phyloP scores from a whole-genome alignment of 2,888 invertebrate genomes.

The Callyntrura sp. region DNA sequence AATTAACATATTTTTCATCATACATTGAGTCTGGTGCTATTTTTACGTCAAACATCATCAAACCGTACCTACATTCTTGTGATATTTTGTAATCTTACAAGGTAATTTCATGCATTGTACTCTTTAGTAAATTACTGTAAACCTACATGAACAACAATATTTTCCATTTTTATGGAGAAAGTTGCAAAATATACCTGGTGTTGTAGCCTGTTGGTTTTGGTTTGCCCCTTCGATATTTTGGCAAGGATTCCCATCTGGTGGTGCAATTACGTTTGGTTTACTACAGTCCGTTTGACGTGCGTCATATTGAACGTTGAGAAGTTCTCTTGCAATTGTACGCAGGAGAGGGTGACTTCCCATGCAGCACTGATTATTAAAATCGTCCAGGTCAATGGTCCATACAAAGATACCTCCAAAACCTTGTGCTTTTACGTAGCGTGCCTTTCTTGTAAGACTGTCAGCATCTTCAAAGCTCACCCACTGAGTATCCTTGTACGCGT shows the following conservation, averaged over 20 bases:
- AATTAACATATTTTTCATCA: constrained; percentile 33
- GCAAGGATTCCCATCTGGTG: constrained; percentile 8
- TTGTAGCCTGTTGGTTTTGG: constrained; percentile 85
- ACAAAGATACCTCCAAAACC: constrained; percentile 93
- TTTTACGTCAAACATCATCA: too few species aligned
- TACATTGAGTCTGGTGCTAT: too few species aligned
- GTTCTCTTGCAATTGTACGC: constrained; percentile 91
- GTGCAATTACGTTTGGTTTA: constrained; percentile 88
- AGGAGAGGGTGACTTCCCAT: constrained; percentile 92
- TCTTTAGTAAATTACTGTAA: background rate
- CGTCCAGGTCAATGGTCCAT: constrained; percentile 96
- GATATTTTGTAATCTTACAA: background rate
- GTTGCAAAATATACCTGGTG: too few species aligned
- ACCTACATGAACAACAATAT: background rate
- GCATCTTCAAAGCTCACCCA: constrained; percentile 96
- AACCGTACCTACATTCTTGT: too few species aligned
- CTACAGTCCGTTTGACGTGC: constrained; percentile 87
- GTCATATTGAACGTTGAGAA: constrained; percentile 86
- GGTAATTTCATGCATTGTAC: background rate
- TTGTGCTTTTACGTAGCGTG: constrained; percentile 90
- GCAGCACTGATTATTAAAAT: constrained; percentile 94
- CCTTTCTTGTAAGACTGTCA: constrained; percentile 86
- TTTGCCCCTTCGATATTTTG: constrained; percentile 33
- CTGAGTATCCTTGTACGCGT: constrained; percentile 92
- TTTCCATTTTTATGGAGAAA: too few species aligned